Evolutionary conservation across 2,113 vertebrate genomes (phyloP), one percentile per base, ranked within the genome.

Genomic region (Orientallactaga bullata): DNA sequence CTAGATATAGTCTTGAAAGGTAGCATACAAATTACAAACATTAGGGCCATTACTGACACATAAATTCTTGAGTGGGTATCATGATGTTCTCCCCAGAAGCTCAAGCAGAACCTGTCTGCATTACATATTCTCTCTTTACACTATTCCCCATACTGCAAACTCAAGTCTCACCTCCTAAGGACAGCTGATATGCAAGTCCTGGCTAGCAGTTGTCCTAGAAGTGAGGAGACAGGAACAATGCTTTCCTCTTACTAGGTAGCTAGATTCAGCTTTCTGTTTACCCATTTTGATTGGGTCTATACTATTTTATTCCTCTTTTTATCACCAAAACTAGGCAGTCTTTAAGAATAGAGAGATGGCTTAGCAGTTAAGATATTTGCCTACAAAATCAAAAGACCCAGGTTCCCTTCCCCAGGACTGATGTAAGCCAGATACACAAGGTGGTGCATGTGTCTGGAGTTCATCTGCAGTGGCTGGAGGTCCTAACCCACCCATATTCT

Each of bases 161-260:
- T 47, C 39, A 39, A 84, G 77, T 72, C 17, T 58, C 89, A 65
- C 42, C 39, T 69, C 74, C 42, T 18, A 78, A 55, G 61, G 68
- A 87, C 18, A 84, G 42, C 58, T 93, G 37, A 73, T 24, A 61
- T n/a, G 37, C 63, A 92, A 96, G 93, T 84, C 55, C 61, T 60
- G 32, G 23, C n/a, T 60, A 78, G 51, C 61, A 89, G 73, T 30
- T 84, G 81, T 35, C 51, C 73, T n/a, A 83, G 35, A 88, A 83
- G 81, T 42, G 66, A 90, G 17, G 78, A 63, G 42, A 88, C 55
- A 87, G 60, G 39, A 93, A 39, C 15, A 73, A n/a, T 83, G n/a
- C 37, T 81, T 69, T 84, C 61, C 66, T 66, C 37, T 89, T 87
- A 88, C 55, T n/a, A 60, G n/a, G 5, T n/a, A 7, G 23, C 11